phyloP scores from a whole-genome alignment of 1,140 invertebrate genomes.

The Copidosoma floridanum region DNA sequence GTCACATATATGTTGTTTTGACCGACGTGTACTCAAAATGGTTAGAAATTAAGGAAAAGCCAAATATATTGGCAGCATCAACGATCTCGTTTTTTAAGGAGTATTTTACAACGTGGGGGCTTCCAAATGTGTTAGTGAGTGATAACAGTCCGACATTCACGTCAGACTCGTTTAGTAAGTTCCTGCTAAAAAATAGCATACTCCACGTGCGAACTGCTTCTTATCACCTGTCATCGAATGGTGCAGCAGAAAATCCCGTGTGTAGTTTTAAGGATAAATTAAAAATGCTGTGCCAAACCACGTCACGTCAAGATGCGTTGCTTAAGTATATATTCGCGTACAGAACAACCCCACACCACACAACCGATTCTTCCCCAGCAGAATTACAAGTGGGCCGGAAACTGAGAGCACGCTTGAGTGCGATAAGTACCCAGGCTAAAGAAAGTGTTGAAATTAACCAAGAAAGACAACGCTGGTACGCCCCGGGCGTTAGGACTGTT shows the following conservation, averaged over 20 bases:
- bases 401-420: no score
- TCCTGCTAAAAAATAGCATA: slow-evolving; percentile 2
- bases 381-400: no score
- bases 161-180: slow-evolving; percentile 21
- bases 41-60: slow-evolving; percentile 32
- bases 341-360: slow-evolving; percentile 11
- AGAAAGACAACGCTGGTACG: no score
- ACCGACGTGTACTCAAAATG: slow-evolving; percentile 29
- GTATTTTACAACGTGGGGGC: slow-evolving; percentile 26
- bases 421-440: no score
- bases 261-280: slow-evolving; percentile 19
- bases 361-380: slow-evolving; percentile 11
- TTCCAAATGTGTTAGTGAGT: slow-evolving; percentile 20
- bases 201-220: no score
- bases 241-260: slow-evolving; percentile 27
- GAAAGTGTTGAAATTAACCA: no score
- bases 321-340: slow-evolving; percentile 9
- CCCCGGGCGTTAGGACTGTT: no score
- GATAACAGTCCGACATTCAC: slow-evolving; percentile 28
- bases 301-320: slow-evolving; percentile 1
- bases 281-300: neutral
- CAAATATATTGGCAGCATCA: slow-evolving; percentile 14
- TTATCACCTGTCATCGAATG: slow-evolving; percentile 28
- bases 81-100: slow-evolving; percentile 29
- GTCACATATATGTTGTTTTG: slow-evolving; percentile 19